A percentile compares a stretch with the other conserved stretches of the same genome.
Evolutionary conservation across 53 echinoderm and acorn worm genomes (phyloP).

Genomic region (Holothuria leucospilota): DNA sequence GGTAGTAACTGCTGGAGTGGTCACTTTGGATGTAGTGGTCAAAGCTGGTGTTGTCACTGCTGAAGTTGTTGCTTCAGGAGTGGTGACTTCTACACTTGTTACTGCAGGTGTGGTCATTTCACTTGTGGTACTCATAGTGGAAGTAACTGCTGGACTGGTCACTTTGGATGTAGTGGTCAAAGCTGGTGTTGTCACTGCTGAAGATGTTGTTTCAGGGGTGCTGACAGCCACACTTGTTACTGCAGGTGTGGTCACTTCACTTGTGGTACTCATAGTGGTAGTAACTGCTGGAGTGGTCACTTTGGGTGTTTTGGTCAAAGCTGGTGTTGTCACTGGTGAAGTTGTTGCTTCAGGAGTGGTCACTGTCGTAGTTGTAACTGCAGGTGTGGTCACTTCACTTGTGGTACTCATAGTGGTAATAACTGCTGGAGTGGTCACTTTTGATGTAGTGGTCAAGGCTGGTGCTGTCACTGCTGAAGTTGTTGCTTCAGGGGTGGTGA

Average conservation of each 20-base stretch:
- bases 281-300: neutral
- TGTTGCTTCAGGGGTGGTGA: conserved; percentile 39
- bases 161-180: conserved; percentile 10
- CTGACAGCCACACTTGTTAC: no score
- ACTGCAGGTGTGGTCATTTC: conserved; percentile 31
- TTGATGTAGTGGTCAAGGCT: no score
- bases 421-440: no score
- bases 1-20: neutral
- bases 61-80: neutral
- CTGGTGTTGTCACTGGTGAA: conserved; percentile 32
- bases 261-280: no score
- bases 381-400: no score
- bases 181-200: neutral
- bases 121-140: conserved; percentile 7
- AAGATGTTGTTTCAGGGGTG: no score
- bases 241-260: no score
- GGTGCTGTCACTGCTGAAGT: neutral
- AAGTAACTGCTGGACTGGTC: neutral
- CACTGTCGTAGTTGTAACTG: no score
- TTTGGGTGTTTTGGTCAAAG: neutral
- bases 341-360: neutral
- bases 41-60: neutral
- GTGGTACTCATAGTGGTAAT: no score
- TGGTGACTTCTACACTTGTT: neutral
- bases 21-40: conserved; percentile 1